A percentile compares a stretch with the other conserved stretches of the same genome.
Conservation (phyloP, 2,113 vertebrate species). For the Clarias batrachus region DNA sequence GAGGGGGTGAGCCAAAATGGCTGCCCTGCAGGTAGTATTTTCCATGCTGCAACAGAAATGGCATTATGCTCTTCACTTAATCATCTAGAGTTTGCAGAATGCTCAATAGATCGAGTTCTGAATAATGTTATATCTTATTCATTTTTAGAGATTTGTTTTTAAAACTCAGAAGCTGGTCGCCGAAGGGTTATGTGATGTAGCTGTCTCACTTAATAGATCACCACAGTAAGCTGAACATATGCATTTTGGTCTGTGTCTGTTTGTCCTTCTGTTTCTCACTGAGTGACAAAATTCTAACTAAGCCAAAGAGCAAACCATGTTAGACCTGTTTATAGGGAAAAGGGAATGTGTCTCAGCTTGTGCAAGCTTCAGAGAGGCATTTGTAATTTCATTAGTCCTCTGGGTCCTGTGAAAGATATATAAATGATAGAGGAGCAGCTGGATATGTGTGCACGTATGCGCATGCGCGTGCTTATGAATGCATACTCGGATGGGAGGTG, state of each 20-base stretch:
- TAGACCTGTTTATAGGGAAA: conserved; percentile 44
- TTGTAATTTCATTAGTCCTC: conserved; percentile 70
- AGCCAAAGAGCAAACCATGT: conserved; percentile 60
- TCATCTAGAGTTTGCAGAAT: background rate
- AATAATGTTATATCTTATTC: background rate
- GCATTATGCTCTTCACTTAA: background rate
- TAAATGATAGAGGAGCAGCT: conserved; percentile 72
- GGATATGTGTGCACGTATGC: conserved; percentile 60
- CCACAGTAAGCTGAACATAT: conserved; percentile 18
- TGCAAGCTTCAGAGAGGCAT: conserved; percentile 52
- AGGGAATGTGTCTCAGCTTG: conserved; percentile 42
- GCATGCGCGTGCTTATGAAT: conserved; percentile 20
- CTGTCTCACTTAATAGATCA: background rate
- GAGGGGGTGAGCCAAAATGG: conserved; percentile 41
- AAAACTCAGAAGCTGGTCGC: background rate
- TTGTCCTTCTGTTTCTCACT: conserved; percentile 57
- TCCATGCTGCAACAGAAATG: background rate
- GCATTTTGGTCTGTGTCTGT: conserved; percentile 46
- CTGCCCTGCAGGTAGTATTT: conserved; percentile 25
- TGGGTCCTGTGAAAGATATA: conserved; percentile 69
- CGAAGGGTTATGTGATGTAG: conserved; percentile 31
- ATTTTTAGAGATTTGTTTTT: conserved; percentile 1
- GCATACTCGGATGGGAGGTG: background rate
- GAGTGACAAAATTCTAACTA: conserved; percentile 70
- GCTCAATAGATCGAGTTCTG: background rate